Conservation (phyloP, 2,797 vertebrate genomes). For the Gallinago nigripennis region DNA sequence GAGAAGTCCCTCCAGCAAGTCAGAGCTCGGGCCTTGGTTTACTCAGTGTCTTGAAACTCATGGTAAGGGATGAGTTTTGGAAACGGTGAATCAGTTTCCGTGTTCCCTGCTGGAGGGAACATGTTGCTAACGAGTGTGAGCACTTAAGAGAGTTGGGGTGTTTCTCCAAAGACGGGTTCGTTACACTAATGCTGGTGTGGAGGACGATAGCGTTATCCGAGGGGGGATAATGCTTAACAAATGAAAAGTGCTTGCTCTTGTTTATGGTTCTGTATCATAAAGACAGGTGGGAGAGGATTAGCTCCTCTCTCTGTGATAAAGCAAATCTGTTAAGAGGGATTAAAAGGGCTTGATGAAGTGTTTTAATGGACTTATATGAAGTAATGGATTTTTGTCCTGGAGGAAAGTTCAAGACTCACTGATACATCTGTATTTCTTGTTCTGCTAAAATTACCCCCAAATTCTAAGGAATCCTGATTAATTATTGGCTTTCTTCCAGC, state of each 20-base stretch:
- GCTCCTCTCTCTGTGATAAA: conserved; percentile 29
- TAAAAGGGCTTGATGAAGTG: conserved; percentile 22
- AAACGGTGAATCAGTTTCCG: background rate
- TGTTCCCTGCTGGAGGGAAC: background rate
- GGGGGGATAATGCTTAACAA: background rate
- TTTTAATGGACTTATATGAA: conserved; percentile 42
- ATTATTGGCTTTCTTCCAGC: conserved; percentile 40
- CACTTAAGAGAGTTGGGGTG: background rate
- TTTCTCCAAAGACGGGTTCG: background rate
- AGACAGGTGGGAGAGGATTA: conserved; percentile 56
- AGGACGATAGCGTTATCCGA: rapidly evolving
- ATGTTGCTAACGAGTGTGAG: background rate
- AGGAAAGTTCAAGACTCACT: conserved; percentile 12
- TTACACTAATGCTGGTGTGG: background rate
- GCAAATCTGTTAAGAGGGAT: conserved; percentile 49
- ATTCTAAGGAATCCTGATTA: conserved; percentile 1
- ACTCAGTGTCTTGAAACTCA: rapidly evolving
- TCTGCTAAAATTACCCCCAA: conserved; percentile 32
- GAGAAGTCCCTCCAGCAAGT: background rate
- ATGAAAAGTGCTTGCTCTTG: background rate
- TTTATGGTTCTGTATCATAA: conserved; percentile 5
- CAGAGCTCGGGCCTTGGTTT: background rate
- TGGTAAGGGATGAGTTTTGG: background rate
- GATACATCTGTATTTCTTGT: conserved; percentile 28
- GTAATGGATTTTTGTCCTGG: conserved; percentile 45